These are phyloP conservation scores for Tetramorium simillimum DNA, from an alignment of 1,140 invertebrate genomes.

Conservation along the genomic window DNA sequence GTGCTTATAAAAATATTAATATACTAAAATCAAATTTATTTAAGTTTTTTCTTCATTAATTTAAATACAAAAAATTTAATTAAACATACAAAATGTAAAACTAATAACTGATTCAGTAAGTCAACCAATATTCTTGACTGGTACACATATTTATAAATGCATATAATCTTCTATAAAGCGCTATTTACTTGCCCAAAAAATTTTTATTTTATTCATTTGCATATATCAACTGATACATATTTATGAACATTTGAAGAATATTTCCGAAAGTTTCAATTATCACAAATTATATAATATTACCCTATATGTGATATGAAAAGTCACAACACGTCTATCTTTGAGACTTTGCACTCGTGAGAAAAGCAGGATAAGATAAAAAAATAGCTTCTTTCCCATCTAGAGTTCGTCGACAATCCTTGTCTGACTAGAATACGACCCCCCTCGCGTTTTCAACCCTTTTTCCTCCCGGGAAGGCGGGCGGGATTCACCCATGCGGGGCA, in stretches of 20 bases:
- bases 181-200: not conserved
- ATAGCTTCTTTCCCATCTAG: slow-evolving; percentile 58
- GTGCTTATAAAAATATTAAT: not conserved
- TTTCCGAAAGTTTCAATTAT: not conserved
- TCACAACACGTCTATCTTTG: not conserved
- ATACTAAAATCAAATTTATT: not conserved
- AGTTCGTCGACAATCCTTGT: slow-evolving; percentile 37
- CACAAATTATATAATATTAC: not conserved
- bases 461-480: slow-evolving; percentile 76
- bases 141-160: not conserved
- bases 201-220: not conserved
- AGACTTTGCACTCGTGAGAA: slow-evolving; percentile 8
- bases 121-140: not conserved
- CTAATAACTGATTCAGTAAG: not conserved
- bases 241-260: not conserved
- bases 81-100: not conserved
- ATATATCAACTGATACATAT: not conserved
- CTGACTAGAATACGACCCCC: slow-evolving; percentile 32
- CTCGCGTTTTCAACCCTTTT: slow-evolving; percentile 78
- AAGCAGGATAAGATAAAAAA: slow-evolving; percentile 63
- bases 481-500: slow-evolving; percentile 78
- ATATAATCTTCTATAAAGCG: not conserved
- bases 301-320: not conserved
- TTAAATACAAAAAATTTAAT: not conserved
- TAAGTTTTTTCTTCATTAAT: not conserved